These are phyloP conservation scores for Chloromyia formosa DNA, from an alignment of 2,888 invertebrate species.

Conservation along the genomic window DNA sequence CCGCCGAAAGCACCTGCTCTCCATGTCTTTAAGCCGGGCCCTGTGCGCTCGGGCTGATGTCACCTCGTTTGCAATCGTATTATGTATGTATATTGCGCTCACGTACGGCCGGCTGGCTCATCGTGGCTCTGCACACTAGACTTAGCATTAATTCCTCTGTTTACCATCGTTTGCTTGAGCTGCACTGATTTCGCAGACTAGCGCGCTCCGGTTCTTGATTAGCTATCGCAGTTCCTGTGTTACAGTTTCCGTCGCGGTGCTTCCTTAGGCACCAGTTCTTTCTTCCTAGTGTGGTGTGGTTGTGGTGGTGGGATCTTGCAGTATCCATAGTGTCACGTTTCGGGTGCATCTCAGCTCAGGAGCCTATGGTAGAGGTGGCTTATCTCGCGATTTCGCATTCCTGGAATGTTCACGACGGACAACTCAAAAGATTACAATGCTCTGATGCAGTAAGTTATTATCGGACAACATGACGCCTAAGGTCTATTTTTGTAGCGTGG, in stretches of 20 bases:
- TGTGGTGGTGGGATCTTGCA: too few relatives aligned
- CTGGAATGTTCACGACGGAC: background rate
- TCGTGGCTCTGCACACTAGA: background rate
- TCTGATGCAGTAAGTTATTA: background rate
- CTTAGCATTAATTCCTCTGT: background rate
- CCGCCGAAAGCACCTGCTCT: too few relatives aligned
- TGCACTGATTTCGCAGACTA: background rate
- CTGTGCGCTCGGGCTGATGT: constrained; percentile 30
- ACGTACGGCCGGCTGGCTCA: background rate
- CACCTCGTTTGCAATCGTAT: background rate
- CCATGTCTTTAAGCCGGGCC: background rate
- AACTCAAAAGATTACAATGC: background rate
- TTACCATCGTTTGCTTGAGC: background rate
- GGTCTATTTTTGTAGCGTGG: background rate
- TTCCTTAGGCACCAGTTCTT: background rate
- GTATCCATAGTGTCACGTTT: background rate
- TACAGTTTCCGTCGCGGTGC: background rate
- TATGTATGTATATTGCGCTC: background rate
- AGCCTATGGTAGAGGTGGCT: too few relatives aligned
- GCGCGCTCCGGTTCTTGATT: background rate
- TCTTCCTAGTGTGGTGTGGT: too few relatives aligned
- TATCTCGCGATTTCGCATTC: background rate
- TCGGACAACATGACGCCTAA: background rate
- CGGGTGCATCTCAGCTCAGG: too few relatives aligned
- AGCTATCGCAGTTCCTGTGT: constrained; percentile 29